Percentiles rank a stretch among this genome's conserved stretches.
Conservation (phyloP, 2,888 invertebrate genomes). For the Aporophyla nigra region DNA sequence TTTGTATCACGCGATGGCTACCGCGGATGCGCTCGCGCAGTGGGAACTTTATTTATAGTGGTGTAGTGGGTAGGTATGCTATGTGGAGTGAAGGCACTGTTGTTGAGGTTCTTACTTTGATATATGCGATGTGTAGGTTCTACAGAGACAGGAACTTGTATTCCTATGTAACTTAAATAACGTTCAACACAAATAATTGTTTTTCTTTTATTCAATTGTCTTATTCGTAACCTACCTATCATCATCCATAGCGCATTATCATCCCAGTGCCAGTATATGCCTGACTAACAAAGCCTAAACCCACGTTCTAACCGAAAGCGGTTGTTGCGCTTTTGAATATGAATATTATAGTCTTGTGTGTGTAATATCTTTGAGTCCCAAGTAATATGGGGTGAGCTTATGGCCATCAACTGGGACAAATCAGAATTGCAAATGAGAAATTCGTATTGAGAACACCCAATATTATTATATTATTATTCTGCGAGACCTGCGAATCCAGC, state of each 20-base stretch:
- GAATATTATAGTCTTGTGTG: too few relatives aligned
- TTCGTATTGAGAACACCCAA: too few relatives aligned
- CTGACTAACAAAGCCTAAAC: not conserved
- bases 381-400: too few relatives aligned
- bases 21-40: slow-evolving; percentile 24
- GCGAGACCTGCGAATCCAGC: too few relatives aligned
- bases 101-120: not conserved
- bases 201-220: not conserved
- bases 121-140: not conserved
- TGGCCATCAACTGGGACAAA: too few relatives aligned
- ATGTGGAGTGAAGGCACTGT: not conserved
- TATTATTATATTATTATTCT: too few relatives aligned
- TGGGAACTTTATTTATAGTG: slow-evolving; percentile 45
- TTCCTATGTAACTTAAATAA: not conserved
- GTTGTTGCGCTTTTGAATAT: too few relatives aligned
- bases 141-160: not conserved
- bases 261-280: not conserved
- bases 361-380: too few relatives aligned
- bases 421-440: too few relatives aligned
- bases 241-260: not conserved
- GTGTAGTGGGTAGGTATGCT: not conserved
- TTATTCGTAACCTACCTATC: not conserved
- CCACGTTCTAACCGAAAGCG: not conserved
- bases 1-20: slow-evolving; percentile 57
- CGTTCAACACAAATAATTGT: not conserved